phyloP scores from a whole-genome alignment of 2,113 vertebrate species.

The Strix uralensis region DNA sequence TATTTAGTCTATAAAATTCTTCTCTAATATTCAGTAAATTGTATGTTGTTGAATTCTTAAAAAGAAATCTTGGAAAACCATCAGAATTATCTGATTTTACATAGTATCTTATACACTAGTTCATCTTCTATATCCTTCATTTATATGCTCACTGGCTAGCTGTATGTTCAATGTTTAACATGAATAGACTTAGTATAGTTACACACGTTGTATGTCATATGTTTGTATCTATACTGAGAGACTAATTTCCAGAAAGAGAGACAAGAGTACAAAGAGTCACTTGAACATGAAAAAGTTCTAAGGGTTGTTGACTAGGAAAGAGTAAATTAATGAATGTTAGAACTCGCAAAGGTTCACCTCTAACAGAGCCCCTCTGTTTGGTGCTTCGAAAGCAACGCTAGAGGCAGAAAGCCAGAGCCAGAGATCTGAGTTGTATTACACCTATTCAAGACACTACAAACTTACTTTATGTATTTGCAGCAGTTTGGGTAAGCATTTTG shows the following conservation, averaged over 20 bases:
- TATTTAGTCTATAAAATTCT: conserved; percentile 2
- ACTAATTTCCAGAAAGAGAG: neutral
- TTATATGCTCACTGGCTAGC: neutral
- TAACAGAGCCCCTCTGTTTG: neutral
- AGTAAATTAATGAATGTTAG: neutral
- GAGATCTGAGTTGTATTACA: neutral
- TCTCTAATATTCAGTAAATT: neutral
- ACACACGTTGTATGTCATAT: neutral
- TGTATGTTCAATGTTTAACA: neutral
- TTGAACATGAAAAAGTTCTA: neutral
- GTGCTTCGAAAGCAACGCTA: neutral
- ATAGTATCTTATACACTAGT: neutral
- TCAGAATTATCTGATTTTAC: neutral
- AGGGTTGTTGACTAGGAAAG: neutral
- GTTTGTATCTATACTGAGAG: neutral
- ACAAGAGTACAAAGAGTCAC: neutral
- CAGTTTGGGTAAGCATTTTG: neutral
- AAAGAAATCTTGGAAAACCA: neutral
- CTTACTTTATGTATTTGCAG: neutral
- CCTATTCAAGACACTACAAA: neutral
- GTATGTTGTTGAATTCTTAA: neutral
- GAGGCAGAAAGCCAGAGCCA: neutral
- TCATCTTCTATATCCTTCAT: neutral
- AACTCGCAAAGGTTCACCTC: neutral
- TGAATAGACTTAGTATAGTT: neutral